phyloP scores from a whole-genome alignment of 2,888 invertebrate species.

The Thymelicus acteon region DNA sequence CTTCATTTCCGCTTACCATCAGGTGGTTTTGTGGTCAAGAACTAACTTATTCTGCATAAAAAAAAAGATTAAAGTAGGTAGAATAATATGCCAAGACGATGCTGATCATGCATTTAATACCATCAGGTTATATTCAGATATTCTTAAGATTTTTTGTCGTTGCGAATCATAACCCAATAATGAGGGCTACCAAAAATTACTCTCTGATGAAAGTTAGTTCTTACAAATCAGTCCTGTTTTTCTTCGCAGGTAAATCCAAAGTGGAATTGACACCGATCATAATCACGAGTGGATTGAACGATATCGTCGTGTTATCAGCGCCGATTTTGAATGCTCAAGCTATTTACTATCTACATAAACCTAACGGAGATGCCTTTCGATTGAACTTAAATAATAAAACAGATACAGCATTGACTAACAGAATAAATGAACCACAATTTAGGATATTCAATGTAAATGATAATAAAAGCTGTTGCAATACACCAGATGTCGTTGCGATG shows the following conservation, averaged over 20 bases:
- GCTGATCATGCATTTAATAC: too few relatives aligned
- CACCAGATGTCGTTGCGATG: conserved; percentile 46
- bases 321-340: conserved; percentile 52
- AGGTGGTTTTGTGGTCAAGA: too few relatives aligned
- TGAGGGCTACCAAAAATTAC: too few relatives aligned
- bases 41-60: too few relatives aligned
- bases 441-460: conserved; percentile 49
- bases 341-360: conserved; percentile 58
- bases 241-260: conserved; percentile 62
- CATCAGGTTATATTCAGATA: too few relatives aligned
- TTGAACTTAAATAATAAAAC: conserved; percentile 48
- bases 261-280: conserved; percentile 55
- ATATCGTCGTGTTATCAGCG: conserved; percentile 59
- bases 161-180: too few relatives aligned
- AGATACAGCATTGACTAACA: background rate
- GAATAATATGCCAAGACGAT: too few relatives aligned
- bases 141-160: too few relatives aligned
- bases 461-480: conserved; percentile 31
- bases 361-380: conserved; percentile 56
- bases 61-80: too few relatives aligned
- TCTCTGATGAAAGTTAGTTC: too few relatives aligned
- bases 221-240: background rate
- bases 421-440: conserved; percentile 20
- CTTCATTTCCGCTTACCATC: too few relatives aligned
- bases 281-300: conserved; percentile 54